phyloP scores from a whole-genome alignment of 1,140 invertebrate species.

The Sminthurinus signatus region DNA sequence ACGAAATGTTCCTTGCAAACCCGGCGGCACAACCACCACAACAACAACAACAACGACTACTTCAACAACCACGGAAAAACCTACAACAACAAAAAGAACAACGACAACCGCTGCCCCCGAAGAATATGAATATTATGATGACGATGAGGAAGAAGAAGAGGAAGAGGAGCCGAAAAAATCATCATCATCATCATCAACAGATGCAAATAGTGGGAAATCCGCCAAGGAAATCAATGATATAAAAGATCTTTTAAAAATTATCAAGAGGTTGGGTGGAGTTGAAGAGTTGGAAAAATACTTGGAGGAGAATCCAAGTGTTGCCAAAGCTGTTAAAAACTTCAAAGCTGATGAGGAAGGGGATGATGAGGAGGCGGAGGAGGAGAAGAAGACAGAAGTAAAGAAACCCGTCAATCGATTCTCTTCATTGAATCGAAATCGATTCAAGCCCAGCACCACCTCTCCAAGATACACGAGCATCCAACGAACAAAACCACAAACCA shows the following conservation, averaged over 20 bases:
- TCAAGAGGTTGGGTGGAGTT: slow-evolving; percentile 57
- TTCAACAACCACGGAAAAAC: slow-evolving; percentile 51
- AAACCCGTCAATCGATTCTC: slow-evolving; percentile 10
- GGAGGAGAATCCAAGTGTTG: slow-evolving; percentile 38
- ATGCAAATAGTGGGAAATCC: slow-evolving; percentile 28
- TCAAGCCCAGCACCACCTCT: slow-evolving; percentile 33
- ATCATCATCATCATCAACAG: neutral
- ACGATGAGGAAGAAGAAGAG: slow-evolving; percentile 54
- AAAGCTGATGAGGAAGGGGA: slow-evolving; percentile 44
- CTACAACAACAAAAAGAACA: slow-evolving; percentile 45
- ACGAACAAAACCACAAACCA: slow-evolving; percentile 48
- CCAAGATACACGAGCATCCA: slow-evolving; percentile 49
- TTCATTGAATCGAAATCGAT: neutral
- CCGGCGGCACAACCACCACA: slow-evolving; percentile 47
- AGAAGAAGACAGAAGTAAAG: neutral
- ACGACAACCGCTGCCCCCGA: slow-evolving; percentile 41
- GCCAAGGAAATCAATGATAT: slow-evolving; percentile 66
- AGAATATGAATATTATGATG: slow-evolving; percentile 43
- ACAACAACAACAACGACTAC: slow-evolving; percentile 50
- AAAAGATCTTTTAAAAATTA: slow-evolving; percentile 73
- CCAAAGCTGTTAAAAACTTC: slow-evolving; percentile 65
- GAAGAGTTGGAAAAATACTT: slow-evolving; percentile 42
- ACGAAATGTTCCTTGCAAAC: slow-evolving; percentile 70
- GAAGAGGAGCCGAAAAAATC: slow-evolving; percentile 45
- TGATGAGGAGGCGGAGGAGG: slow-evolving; percentile 1